phyloP scores from a whole-genome alignment of 1,140 invertebrate species.

The Camponotus pennsylvanicus region DNA sequence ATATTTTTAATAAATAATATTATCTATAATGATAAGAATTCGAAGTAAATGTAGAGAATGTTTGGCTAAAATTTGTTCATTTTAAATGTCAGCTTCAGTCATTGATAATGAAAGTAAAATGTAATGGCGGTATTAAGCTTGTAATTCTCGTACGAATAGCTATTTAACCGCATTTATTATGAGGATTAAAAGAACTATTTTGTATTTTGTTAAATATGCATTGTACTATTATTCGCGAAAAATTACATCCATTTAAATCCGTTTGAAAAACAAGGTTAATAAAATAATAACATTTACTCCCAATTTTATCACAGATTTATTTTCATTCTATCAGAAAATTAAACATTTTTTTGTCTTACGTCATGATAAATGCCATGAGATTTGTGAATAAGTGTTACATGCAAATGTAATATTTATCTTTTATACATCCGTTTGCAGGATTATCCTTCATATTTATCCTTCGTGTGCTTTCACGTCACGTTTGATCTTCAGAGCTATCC shows the following conservation, averaged over 20 bases:
- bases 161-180: not conserved
- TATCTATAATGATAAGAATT: not conserved
- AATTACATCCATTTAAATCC: too few species aligned
- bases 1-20: not conserved
- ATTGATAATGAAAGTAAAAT: conserved; percentile 23
- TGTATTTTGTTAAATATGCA: not conserved
- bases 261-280: not conserved
- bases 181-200: not conserved
- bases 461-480: conserved; percentile 14
- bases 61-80: conserved; percentile 29
- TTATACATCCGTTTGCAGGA: not conserved
- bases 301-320: not conserved
- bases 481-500: conserved; percentile 24
- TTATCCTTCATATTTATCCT: conserved; percentile 1
- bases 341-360: not conserved
- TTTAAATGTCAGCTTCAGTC: conserved; percentile 18
- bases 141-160: not conserved
- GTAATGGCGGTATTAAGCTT: conserved; percentile 6
- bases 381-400: not conserved
- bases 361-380: not conserved
- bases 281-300: not conserved
- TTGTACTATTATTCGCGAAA: not conserved
- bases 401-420: conserved; percentile 25
- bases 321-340: not conserved
- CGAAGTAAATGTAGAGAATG: not conserved